Evolutionary conservation across 2,797 vertebrate genomes (phyloP).

Genomic region (Coregonus sp.): DNA sequence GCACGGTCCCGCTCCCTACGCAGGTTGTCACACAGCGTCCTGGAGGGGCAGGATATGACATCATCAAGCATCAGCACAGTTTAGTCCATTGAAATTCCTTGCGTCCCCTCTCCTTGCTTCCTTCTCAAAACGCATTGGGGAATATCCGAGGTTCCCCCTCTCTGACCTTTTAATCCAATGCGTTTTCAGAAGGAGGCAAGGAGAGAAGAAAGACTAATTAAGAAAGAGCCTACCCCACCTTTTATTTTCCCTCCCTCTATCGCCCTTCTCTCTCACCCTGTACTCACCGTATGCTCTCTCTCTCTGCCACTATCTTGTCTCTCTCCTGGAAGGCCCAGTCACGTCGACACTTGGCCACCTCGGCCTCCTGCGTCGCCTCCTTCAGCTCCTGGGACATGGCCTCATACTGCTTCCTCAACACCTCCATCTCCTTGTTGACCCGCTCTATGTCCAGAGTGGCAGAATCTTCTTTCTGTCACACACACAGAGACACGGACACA

Average conservation of each 20-base stretch:
- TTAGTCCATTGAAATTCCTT: not conserved
- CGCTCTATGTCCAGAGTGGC: constrained; percentile 94
- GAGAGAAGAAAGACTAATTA: no score
- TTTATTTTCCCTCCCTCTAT: no score
- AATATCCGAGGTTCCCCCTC: not conserved
- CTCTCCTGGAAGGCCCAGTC: constrained; percentile 99
- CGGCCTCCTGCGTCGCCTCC: constrained; percentile 94
- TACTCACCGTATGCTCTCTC: constrained; percentile 93
- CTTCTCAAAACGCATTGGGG: not conserved
- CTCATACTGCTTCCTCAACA: constrained; percentile 94
- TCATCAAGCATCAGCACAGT: not conserved
- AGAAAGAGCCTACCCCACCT: no score
- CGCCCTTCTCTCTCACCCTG: not conserved
- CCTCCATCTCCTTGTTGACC: constrained; percentile 94
- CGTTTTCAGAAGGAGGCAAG: no score
- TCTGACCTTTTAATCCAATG: not conserved
- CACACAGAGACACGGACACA: not conserved
- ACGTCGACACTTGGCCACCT: constrained; percentile 95
- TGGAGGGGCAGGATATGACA: constrained; percentile 50
- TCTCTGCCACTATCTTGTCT: constrained; percentile 97
- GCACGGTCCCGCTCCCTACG: constrained; percentile 91
- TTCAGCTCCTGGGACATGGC: constrained; percentile 97
- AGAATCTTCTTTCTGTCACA: constrained; percentile 91
- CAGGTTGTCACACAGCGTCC: constrained; percentile 93
- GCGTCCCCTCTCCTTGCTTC: not conserved